Base-by-base conservation (phyloP, 53 echinoderm and acorn worm species). In the Actinopyga echinites region DNA sequence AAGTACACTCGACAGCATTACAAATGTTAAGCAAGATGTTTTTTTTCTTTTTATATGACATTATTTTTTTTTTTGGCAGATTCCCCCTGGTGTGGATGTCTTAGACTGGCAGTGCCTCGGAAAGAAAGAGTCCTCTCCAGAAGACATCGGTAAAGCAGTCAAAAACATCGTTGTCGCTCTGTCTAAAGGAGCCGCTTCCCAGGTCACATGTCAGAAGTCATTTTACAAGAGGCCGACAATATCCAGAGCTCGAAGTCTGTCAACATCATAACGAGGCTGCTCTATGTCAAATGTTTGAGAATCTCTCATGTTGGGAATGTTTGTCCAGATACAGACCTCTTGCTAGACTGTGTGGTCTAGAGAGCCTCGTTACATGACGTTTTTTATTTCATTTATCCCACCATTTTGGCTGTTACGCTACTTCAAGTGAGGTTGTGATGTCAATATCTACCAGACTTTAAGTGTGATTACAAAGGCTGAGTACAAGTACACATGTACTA, bases 21-120 rank as follows among this genome's bases (percentile, higher is more conserved):
- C 20, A 11, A 13, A 55, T 55, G 56, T 55, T 55, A 13, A 31
- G 26, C 11, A 0, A 30, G 63, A 21, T 5, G 12, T 10, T 28
- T 62, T 11, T 62, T 31, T 62, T 4, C 3, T 1, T 28, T 22
- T 31, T 13, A 62, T 24, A 2, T 62, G 28, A 30, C 11, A 24
- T 28, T 28, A 21, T 30, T 62, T 26, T 11, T 62, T 62, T 21
- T 20, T 29, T 61, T 36, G 19, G 19, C 59, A 99, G 99, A 89
- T 95, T 80, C 99, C 99, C 53, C 92, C 88, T 26, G 99, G 99
- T 29, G 99, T 99, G 0, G 53, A 83, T 12, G 43, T 80, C 13
- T 85, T 88, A 0, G 99, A 99, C 85, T 99, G 99, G 99, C 64
- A 89, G 59, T 82, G 92, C 58, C 93, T 99, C 10, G 91, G 89